Evolutionary conservation across 2,113 vertebrate species (phyloP).

Genomic region (Centrocercus urophasianus): DNA sequence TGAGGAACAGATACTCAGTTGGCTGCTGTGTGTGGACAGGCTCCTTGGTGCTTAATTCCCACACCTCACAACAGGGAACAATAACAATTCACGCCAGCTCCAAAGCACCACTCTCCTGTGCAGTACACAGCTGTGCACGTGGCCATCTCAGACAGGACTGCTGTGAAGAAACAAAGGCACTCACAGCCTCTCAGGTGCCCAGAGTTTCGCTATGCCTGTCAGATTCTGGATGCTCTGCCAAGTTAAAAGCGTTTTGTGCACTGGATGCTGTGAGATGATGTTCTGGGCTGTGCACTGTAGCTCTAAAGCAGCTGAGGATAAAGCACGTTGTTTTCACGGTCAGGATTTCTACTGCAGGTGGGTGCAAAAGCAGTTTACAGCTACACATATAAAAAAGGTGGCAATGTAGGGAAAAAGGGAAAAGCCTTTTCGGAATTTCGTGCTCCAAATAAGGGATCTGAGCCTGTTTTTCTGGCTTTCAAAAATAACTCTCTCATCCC

Average conservation of each 20-base stretch:
- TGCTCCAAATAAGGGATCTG: not conserved
- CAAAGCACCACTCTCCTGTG: not conserved
- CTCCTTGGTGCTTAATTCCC: too few relatives aligned
- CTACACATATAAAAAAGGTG: not conserved
- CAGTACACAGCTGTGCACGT: fast-evolving
- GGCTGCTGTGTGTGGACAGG: not conserved
- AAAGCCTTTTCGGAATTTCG: not conserved
- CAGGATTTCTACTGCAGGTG: not conserved
- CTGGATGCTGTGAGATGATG: not conserved
- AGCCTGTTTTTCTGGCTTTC: not conserved
- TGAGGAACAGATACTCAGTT: not conserved
- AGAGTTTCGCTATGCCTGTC: not conserved
- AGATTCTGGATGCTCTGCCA: not conserved
- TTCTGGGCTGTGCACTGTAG: not conserved
- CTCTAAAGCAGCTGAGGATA: not conserved
- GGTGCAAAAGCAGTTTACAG: not conserved
- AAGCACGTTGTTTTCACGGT: not conserved
- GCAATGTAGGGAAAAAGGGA: not conserved
- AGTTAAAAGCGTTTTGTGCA: not conserved
- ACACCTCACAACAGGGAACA: too few relatives aligned
- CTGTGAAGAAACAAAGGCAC: not conserved
- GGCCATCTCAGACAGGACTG: not conserved
- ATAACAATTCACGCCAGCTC: not conserved
- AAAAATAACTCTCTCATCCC: not conserved
- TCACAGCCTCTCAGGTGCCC: not conserved